A percentile compares a stretch with the other conserved stretches of the same genome.
Conservation (phyloP, 2,888 invertebrate species). For the Tetragonisca angustula region DNA sequence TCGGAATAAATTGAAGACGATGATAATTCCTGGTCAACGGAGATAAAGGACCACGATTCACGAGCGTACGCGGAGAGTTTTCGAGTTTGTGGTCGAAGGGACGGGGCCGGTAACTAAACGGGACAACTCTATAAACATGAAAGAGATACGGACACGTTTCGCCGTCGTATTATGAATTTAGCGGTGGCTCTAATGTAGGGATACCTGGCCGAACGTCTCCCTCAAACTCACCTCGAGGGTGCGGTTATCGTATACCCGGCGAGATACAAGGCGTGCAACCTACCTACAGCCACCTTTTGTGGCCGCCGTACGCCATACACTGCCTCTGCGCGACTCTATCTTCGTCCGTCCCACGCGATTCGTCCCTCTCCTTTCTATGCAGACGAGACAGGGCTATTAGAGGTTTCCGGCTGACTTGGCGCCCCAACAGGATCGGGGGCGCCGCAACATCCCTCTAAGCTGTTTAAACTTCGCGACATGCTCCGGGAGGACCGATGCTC, state of each 20-base stretch:
- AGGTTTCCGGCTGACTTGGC: constrained; percentile 83
- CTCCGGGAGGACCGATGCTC: constrained; percentile 54
- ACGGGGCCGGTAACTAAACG: constrained; percentile 24
- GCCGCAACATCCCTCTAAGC: constrained; percentile 82
- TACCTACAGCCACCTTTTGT: constrained; percentile 67
- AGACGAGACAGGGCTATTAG: constrained; percentile 80
- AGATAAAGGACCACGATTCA: constrained; percentile 4
- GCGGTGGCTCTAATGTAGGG: constrained; percentile 66
- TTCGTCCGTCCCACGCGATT: constrained; percentile 28
- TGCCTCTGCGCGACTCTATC: constrained; percentile 49
- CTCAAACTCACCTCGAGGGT: constrained; percentile 71
- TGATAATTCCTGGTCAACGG: not conserved
- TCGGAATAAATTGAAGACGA: not conserved
- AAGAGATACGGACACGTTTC: constrained; percentile 44
- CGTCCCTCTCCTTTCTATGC: constrained; percentile 55
- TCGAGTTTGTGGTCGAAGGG: constrained; percentile 27
- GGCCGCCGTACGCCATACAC: constrained; percentile 47
- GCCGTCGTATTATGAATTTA: constrained; percentile 66
- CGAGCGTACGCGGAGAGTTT: not conserved
- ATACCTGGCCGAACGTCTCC: constrained; percentile 69
- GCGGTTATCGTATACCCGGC: constrained; percentile 72
- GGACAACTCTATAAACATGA: constrained; percentile 56
- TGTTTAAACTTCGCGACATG: constrained; percentile 81
- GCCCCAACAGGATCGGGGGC: constrained; percentile 75
- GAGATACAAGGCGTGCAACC: constrained; percentile 66